Conservation (phyloP, 2,113 vertebrate genomes). For the Neotragus pygmaeus region DNA sequence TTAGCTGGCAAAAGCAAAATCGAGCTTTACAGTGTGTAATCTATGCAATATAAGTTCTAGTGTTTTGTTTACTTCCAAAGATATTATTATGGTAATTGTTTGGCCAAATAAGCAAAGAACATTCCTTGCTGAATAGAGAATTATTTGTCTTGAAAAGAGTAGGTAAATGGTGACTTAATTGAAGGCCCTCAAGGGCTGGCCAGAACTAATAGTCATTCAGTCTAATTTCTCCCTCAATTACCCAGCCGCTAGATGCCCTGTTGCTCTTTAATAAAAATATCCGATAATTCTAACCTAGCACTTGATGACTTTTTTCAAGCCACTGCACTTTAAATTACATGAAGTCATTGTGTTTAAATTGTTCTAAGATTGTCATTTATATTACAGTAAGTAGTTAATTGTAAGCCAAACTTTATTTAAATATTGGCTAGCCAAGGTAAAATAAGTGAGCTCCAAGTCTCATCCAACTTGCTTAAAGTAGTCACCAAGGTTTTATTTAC, state of each 20-base stretch:
- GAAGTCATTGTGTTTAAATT: conserved; percentile 27
- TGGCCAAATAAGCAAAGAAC: not conserved
- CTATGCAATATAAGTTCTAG: not conserved
- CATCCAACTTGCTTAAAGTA: not conserved
- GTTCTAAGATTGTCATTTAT: conserved; percentile 6
- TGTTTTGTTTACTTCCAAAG: not conserved
- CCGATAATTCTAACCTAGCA: not conserved
- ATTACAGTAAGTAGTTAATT: not conserved
- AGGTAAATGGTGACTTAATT: conserved; percentile 31
- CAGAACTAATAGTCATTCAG: not conserved
- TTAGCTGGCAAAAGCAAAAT: not conserved
- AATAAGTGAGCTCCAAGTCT: not conserved
- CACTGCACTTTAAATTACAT: not conserved
- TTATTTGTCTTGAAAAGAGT: not conserved
- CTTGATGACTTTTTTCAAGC: conserved; percentile 4
- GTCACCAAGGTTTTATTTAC: conserved; percentile 17
- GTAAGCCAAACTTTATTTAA: conserved; percentile 13
- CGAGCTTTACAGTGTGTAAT: not conserved
- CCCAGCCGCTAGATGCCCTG: not conserved
- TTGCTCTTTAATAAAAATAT: conserved; percentile 41
- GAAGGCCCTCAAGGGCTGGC: not conserved
- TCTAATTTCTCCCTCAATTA: conserved; percentile 42
- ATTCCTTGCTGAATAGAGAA: not conserved
- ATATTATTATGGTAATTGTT: not conserved
- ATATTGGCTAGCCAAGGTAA: not conserved